These are phyloP conservation scores for Nothocercus julius DNA, from an alignment of 2,113 vertebrate species.

Conservation along the genomic window DNA sequence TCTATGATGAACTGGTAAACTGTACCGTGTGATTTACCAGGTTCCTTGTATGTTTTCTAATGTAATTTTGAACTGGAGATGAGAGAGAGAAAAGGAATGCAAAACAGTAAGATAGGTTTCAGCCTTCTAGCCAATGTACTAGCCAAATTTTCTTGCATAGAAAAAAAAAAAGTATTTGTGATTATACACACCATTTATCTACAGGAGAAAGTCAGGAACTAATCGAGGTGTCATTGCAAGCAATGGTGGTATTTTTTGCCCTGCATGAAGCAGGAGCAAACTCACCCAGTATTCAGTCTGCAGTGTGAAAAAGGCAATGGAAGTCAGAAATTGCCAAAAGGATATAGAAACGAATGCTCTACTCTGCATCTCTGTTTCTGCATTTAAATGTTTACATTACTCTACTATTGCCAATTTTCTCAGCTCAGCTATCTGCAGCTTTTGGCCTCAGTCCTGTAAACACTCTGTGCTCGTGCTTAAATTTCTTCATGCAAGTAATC, in stretches of 20 bases:
- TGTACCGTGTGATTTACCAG: neutral
- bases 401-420: neutral
- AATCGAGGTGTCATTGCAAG: neutral
- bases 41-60: neutral
- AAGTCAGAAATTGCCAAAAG: neutral
- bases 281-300: neutral
- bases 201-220: neutral
- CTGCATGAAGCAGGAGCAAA: neutral
- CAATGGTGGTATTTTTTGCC: neutral
- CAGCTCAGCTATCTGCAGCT: neutral
- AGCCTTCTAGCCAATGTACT: neutral
- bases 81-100: neutral
- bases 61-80: neutral
- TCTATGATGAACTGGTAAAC: neutral
- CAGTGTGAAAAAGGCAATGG: neutral
- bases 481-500: neutral
- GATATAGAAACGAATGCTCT: neutral
- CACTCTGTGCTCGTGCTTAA: neutral
- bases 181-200: neutral
- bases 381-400: conserved; percentile 9
- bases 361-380: neutral
- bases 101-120: neutral
- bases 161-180: neutral
- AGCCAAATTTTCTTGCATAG: neutral
- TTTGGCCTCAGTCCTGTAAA: neutral